Evolutionary conservation across 2,113 vertebrate genomes (phyloP).

Genomic region (Corythornis cristatus): DNA sequence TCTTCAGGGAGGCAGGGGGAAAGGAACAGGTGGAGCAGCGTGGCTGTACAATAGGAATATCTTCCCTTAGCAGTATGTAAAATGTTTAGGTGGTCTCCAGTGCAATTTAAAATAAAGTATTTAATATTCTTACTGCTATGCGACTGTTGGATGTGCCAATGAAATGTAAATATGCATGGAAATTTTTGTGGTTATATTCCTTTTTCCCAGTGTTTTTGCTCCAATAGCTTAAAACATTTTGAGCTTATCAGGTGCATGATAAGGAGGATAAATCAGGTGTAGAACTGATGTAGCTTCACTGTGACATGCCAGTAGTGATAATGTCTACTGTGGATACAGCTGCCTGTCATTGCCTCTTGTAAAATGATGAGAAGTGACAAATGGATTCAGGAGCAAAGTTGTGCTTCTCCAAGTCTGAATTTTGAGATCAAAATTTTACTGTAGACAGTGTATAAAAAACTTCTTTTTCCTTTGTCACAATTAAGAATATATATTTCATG

Average conservation of each 20-base stretch:
- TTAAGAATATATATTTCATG: background rate
- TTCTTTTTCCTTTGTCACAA: background rate
- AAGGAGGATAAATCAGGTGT: background rate
- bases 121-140: background rate
- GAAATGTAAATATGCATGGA: background rate
- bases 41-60: background rate
- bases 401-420: background rate
- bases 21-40: background rate
- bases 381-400: background rate
- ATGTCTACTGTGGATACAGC: fast-evolving
- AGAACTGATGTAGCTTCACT: background rate
- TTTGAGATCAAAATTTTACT: background rate
- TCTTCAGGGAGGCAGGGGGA: background rate
- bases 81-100: background rate
- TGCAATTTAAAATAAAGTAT: background rate
- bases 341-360: background rate
- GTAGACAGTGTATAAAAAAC: background rate
- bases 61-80: background rate
- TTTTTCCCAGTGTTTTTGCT: background rate
- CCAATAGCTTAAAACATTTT: background rate
- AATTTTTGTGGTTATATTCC: background rate
- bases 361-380: background rate
- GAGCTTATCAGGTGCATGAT: background rate
- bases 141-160: fast-evolving
- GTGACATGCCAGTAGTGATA: background rate